phyloP scores from a whole-genome alignment of 2,797 vertebrate genomes.

The Thaleichthys pacificus region DNA sequence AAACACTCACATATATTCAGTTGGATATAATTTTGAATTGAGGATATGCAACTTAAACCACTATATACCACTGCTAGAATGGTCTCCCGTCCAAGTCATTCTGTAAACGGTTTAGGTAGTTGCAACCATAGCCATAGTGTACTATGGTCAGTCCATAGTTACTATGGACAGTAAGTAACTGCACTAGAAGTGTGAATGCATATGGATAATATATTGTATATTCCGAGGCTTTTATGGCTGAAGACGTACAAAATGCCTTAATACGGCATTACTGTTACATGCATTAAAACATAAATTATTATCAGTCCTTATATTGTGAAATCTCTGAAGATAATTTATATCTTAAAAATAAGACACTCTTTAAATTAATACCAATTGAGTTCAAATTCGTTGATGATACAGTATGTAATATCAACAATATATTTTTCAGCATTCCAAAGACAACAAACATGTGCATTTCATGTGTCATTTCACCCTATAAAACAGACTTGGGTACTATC shows the following conservation, averaged over 20 bases:
- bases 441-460: slow-evolving; percentile 52
- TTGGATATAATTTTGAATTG: slow-evolving; percentile 51
- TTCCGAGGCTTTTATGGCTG: background rate
- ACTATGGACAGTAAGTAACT: no score
- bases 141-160: slow-evolving; percentile 2
- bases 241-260: background rate
- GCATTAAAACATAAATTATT: background rate
- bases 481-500: slow-evolving; percentile 72
- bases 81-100: slow-evolving; percentile 37
- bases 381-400: slow-evolving; percentile 17
- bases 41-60: slow-evolving; percentile 80
- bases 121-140: background rate
- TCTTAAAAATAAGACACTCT: background rate
- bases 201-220: background rate
- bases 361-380: background rate
- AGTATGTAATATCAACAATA: slow-evolving; percentile 36
- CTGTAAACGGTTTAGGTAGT: slow-evolving; percentile 20
- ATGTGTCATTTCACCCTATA: slow-evolving; percentile 60
- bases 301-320: background rate
- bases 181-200: background rate
- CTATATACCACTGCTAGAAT: no score
- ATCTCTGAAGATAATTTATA: background rate
- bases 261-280: background rate
- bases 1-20: slow-evolving; percentile 32
- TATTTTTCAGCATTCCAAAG: slow-evolving; percentile 68